Evolutionary conservation across 2,113 vertebrate genomes (phyloP).

Genomic region (Sylvietta virens): DNA sequence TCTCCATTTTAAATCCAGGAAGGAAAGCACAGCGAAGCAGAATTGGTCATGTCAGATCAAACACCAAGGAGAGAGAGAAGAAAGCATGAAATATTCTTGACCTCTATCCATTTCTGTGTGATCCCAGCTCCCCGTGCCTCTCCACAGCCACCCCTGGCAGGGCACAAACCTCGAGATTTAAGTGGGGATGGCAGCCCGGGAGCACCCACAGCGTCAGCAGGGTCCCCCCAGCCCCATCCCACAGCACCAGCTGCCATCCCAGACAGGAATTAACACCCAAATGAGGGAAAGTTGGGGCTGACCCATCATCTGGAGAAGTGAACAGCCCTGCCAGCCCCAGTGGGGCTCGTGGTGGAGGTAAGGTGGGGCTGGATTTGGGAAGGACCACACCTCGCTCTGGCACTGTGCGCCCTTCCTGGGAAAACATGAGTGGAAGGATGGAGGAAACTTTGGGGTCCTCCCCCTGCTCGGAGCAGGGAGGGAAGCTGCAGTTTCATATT

Average conservation of each 20-base stretch:
- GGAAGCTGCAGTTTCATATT: background rate
- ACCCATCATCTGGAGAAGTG: conserved; percentile 20
- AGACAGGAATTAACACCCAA: conserved; percentile 70
- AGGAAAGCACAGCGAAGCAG: background rate
- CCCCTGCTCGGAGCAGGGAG: fast-evolving
- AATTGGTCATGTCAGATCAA: background rate
- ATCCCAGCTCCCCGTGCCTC: background rate
- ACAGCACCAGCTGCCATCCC: conserved; percentile 57
- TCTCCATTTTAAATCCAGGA: background rate
- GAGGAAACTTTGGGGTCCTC: background rate
- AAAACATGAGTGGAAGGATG: fast-evolving
- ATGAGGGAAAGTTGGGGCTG: conserved; percentile 68
- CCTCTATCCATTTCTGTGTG: background rate
- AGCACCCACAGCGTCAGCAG: conserved; percentile 10
- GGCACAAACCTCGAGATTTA: background rate
- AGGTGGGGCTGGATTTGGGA: background rate
- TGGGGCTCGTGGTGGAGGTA: fast-evolving
- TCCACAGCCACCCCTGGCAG: background rate
- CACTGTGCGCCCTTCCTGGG: fast-evolving
- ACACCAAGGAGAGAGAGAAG: background rate
- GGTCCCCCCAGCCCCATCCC: background rate
- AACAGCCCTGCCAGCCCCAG: background rate
- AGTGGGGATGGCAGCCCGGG: conserved; percentile 34
- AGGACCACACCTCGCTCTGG: fast-evolving
- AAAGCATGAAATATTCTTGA: background rate